Conservation (phyloP, 1,140 invertebrate species). For the Drosophila ercepeae region DNA sequence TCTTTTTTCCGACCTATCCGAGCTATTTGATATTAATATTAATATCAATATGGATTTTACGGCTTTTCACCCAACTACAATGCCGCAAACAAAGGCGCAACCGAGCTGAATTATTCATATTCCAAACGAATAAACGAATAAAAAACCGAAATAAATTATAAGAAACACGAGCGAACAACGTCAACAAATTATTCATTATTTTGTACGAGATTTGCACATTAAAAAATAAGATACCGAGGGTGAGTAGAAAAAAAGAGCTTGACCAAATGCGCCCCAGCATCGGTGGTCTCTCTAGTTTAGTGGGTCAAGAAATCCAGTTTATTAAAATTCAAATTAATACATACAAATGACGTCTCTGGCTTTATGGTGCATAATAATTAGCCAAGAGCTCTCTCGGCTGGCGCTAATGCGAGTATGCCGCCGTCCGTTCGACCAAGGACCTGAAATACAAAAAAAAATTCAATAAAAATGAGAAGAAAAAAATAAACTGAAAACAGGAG, state of each 20-base stretch:
- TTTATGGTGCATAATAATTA: constrained; percentile 81
- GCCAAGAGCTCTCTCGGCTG: constrained; percentile 26
- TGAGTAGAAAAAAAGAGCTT: constrained; percentile 42
- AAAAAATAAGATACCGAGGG: constrained; percentile 11
- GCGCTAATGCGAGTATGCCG: constrained; percentile 39
- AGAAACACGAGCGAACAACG: constrained; percentile 50
- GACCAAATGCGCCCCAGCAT: constrained; percentile 56
- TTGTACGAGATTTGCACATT: constrained; percentile 76
- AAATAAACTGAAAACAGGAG: constrained; percentile 41
- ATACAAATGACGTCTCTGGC: constrained; percentile 72
- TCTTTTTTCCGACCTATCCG: constrained; percentile 31
- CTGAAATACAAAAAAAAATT: constrained; percentile 25
- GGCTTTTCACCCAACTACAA: constrained; percentile 43
- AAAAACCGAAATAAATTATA: constrained; percentile 78
- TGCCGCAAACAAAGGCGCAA: constrained; percentile 48
- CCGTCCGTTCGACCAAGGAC: constrained; percentile 47
- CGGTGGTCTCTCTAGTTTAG: constrained; percentile 72
- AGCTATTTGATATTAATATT: constrained; percentile 61
- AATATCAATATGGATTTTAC: constrained; percentile 73
- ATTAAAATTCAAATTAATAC: constrained; percentile 82
- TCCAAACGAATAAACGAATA: constrained; percentile 70
- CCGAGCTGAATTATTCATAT: constrained; percentile 74
- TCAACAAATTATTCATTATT: constrained; percentile 76
- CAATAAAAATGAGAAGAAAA: constrained; percentile 1
- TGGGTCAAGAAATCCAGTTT: constrained; percentile 83